Evolutionary conservation across 2,113 vertebrate species (phyloP).

Genomic region (Cyanocitta stelleri): DNA sequence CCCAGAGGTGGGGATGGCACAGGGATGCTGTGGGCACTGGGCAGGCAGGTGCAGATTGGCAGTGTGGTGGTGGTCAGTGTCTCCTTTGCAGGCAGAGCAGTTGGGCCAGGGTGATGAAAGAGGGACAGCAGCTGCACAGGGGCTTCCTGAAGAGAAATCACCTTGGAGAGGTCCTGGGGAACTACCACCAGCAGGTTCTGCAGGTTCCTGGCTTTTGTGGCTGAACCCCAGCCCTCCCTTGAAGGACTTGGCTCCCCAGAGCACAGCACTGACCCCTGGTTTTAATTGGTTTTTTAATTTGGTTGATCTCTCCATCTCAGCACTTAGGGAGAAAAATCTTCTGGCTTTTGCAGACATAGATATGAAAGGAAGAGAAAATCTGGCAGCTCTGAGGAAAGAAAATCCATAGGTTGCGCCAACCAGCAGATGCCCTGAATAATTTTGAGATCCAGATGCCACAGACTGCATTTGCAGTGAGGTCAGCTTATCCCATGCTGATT

Average conservation of each 20-base stretch:
- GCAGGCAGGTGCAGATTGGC: not conserved
- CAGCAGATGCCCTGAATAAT: not conserved
- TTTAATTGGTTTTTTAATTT: not conserved
- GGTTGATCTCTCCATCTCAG: not conserved
- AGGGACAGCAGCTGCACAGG: rapidly evolving
- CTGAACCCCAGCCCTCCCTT: not conserved
- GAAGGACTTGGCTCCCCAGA: not conserved
- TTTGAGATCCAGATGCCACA: not conserved
- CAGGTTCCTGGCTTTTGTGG: not conserved
- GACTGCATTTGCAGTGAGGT: not conserved
- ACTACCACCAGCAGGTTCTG: not conserved
- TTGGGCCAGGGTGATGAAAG: not conserved
- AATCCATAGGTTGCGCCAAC: rapidly evolving
- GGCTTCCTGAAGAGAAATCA: not conserved
- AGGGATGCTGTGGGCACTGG: not conserved
- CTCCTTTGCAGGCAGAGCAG: not conserved
- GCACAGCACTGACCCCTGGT: not conserved
- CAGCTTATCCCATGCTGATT: not conserved
- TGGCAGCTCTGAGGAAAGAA: not conserved
- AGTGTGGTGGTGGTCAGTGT: rapidly evolving
- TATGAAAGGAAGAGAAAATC: not conserved
- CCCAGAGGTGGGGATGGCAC: not conserved
- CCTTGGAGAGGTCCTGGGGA: not conserved
- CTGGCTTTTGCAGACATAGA: not conserved
- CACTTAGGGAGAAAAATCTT: not conserved